Percentiles rank a stretch among this genome's conserved stretches.
Evolutionary conservation across 2,888 invertebrate species (phyloP).

Genomic region (Camponotus fellah): DNA sequence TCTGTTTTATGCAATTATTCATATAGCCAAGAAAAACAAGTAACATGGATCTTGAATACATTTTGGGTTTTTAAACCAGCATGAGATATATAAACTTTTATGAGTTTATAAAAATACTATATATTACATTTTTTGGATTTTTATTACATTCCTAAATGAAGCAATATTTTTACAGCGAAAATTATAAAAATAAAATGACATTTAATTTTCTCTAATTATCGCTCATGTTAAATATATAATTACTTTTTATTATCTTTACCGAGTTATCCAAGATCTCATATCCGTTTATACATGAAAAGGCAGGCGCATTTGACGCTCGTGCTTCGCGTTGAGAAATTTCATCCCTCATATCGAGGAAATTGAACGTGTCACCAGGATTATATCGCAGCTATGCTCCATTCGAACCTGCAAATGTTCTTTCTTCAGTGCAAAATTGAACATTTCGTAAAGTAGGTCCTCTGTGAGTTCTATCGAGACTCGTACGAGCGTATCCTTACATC

Average conservation of each 20-base stretch:
- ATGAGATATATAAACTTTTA: constrained; percentile 6
- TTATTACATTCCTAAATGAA: constrained; percentile 5
- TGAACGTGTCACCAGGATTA: constrained; percentile 48
- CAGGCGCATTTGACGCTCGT: background rate
- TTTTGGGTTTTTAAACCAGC: background rate
- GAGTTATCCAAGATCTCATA: constrained; percentile 4
- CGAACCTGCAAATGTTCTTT: constrained; percentile 30
- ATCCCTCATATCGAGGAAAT: constrained; percentile 13
- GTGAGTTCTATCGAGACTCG: background rate
- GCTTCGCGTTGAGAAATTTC: constrained; percentile 37
- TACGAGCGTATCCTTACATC: background rate
- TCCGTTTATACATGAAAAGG: constrained; percentile 1
- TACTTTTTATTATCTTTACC: constrained; percentile 1
- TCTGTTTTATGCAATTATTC: background rate
- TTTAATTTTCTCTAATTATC: background rate
- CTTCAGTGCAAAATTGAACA: constrained; percentile 50
- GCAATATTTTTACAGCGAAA: background rate
- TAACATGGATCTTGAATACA: background rate
- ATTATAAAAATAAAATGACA: background rate
- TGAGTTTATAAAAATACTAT: background rate
- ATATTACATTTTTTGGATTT: background rate
- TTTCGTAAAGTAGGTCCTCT: constrained; percentile 17
- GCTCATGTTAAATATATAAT: background rate
- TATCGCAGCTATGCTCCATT: constrained; percentile 23
- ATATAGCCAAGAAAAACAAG: constrained; percentile 1